phyloP scores from a whole-genome alignment of 1,140 invertebrate species.

The Drosophila melanica region DNA sequence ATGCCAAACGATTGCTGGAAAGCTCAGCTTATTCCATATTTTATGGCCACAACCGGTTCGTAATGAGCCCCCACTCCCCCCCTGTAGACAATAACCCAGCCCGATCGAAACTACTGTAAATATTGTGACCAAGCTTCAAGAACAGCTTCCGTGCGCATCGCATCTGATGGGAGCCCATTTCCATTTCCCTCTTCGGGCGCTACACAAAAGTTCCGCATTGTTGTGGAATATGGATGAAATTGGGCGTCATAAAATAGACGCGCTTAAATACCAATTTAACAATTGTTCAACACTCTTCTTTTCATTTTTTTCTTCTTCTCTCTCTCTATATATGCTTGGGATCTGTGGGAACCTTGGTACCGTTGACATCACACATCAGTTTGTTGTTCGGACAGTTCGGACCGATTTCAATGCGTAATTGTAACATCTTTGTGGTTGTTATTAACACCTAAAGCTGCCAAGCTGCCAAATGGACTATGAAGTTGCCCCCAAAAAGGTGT shows the following conservation, averaged over 20 bases:
- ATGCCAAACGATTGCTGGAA: conserved; percentile 25
- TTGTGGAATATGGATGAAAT: conserved; percentile 51
- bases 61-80: background rate
- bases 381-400: conserved; percentile 26
- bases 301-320: conserved; percentile 3
- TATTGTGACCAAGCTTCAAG: conserved; percentile 40
- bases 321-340: background rate
- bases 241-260: conserved; percentile 63
- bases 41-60: conserved; percentile 61
- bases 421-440: conserved; percentile 79
- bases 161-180: conserved; percentile 56
- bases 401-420: conserved; percentile 82
- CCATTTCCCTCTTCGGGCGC: conserved; percentile 50
- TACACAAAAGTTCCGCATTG: conserved; percentile 66
- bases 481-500: conserved; percentile 60
- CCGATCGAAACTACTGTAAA: conserved; percentile 7
- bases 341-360: conserved; percentile 66
- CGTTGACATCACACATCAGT: conserved; percentile 74
- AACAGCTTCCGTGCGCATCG: conserved; percentile 64
- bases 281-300: conserved; percentile 64
- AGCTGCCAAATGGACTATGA: conserved; percentile 75
- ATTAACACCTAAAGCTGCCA: conserved; percentile 68
- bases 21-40: conserved; percentile 63
- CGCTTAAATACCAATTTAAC: conserved; percentile 68
- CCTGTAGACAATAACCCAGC: background rate